Conservation (phyloP, 2,888 invertebrate species). For the Epistrophe eligans region DNA sequence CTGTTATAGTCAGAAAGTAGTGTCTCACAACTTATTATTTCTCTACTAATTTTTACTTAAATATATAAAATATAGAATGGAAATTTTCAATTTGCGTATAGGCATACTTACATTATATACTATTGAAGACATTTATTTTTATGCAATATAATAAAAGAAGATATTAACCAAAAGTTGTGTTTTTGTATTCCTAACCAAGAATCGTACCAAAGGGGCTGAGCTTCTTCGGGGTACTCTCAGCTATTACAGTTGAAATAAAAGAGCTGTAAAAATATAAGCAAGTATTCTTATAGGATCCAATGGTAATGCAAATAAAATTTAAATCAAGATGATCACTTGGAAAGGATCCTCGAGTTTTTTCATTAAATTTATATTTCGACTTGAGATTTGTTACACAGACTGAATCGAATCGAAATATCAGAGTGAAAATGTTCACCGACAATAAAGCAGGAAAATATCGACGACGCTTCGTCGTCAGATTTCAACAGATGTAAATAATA, state of each 20-base stretch:
- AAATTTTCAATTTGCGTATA: constrained; percentile 34
- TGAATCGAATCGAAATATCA: no score
- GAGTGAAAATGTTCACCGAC: no score
- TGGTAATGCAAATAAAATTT: no score
- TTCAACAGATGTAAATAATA: no score
- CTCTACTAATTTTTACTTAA: constrained; percentile 44
- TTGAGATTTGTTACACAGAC: no score
- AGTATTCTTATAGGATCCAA: no score
- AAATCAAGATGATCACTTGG: no score
- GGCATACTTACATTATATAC: constrained; percentile 32
- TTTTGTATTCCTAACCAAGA: no score
- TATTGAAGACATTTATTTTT: constrained; percentile 73
- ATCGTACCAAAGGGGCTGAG: constrained; percentile 84
- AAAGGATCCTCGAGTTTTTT: no score
- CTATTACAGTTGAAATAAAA: constrained; percentile 89
- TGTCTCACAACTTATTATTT: constrained; percentile 46
- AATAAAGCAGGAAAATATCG: no score
- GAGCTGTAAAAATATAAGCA: constrained; percentile 91
- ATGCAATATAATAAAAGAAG: constrained; percentile 66
- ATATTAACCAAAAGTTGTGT: constrained; percentile 43
- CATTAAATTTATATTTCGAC: no score
- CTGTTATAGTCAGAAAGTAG: constrained; percentile 51
- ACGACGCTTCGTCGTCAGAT: no score
- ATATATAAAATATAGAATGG: constrained; percentile 23
- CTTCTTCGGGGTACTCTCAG: constrained; percentile 87